phyloP scores from a whole-genome alignment of 92 coral and sea anemone species.

The Porites rus region DNA sequence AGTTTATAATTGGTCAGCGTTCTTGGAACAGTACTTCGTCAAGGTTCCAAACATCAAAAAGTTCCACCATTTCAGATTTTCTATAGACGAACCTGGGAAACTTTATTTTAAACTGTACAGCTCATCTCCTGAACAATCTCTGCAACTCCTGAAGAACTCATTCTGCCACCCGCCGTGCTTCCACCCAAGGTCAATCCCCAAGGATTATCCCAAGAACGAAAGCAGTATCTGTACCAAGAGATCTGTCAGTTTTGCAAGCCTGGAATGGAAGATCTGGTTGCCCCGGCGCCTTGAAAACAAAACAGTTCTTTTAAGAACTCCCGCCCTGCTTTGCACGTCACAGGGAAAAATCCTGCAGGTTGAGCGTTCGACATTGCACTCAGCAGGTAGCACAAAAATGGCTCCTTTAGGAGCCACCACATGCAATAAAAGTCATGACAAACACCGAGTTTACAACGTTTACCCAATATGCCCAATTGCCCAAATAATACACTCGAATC shows the following conservation, averaged over 20 bases:
- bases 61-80: slow-evolving; percentile 51
- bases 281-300: no score
- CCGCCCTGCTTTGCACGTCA: slow-evolving; percentile 24
- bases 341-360: slow-evolving; percentile 32
- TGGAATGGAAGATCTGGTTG: no score
- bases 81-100: slow-evolving; percentile 12
- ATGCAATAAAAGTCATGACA: no score
- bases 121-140: slow-evolving; percentile 28
- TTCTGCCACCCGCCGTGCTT: slow-evolving; percentile 40
- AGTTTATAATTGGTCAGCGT: slow-evolving; percentile 64
- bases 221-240: slow-evolving; percentile 25
- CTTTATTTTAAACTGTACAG: slow-evolving; percentile 31
- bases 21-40: slow-evolving; percentile 38
- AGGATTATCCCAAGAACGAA: slow-evolving; percentile 40
- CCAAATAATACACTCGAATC: no score
- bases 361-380: slow-evolving; percentile 29
- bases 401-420: slow-evolving; percentile 80
- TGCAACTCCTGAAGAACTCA: slow-evolving; percentile 41
- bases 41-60: slow-evolving; percentile 52
- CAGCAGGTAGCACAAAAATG: slow-evolving; percentile 40
- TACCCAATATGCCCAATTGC: no score
- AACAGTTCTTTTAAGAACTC: neutral
- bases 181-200: slow-evolving; percentile 37
- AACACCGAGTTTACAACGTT: no score
- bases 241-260: slow-evolving; percentile 4